A percentile compares a stretch with the other conserved stretches of the same genome.
These are phyloP conservation scores for Spodoptera litura DNA, from an alignment of 1,140 invertebrate species.

Conservation along the genomic window DNA sequence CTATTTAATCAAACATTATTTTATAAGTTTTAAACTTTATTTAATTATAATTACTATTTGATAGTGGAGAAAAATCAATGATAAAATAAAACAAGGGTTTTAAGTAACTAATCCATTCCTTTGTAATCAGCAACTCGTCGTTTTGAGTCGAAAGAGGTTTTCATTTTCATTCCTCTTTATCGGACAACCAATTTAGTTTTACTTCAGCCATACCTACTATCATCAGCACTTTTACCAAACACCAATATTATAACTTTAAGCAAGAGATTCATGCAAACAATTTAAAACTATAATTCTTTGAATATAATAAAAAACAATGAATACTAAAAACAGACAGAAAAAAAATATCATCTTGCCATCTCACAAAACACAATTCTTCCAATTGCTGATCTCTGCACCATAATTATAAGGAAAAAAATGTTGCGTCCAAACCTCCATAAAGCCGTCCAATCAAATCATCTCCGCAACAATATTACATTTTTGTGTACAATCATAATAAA, in stretches of 20 bases:
- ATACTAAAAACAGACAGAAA: background rate
- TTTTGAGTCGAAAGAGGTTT: too few relatives aligned
- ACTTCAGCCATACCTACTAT: too few relatives aligned
- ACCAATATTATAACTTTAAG: too few relatives aligned
- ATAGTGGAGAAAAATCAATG: background rate
- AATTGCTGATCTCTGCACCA: constrained; percentile 10
- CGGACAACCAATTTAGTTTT: too few relatives aligned
- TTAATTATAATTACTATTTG: background rate
- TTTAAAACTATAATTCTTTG: too few relatives aligned
- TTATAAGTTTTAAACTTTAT: background rate
- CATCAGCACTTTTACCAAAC: too few relatives aligned
- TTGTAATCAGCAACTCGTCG: too few relatives aligned
- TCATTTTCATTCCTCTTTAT: too few relatives aligned
- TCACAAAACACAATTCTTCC: constrained; percentile 7
- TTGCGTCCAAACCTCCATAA: constrained; percentile 27
- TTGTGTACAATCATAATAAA: constrained; percentile 50
- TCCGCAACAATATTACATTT: constrained; percentile 36
- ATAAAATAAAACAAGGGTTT: too few relatives aligned
- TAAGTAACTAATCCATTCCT: too few relatives aligned
- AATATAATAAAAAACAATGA: too few relatives aligned
- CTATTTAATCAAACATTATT: constrained; percentile 27
- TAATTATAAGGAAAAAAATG: constrained; percentile 41
- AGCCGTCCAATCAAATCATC: constrained; percentile 34
- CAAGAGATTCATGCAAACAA: too few relatives aligned
- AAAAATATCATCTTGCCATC: background rate